Evolutionary conservation across 2,113 vertebrate genomes (phyloP).

Genomic region (Hyperopisus bebe): DNA sequence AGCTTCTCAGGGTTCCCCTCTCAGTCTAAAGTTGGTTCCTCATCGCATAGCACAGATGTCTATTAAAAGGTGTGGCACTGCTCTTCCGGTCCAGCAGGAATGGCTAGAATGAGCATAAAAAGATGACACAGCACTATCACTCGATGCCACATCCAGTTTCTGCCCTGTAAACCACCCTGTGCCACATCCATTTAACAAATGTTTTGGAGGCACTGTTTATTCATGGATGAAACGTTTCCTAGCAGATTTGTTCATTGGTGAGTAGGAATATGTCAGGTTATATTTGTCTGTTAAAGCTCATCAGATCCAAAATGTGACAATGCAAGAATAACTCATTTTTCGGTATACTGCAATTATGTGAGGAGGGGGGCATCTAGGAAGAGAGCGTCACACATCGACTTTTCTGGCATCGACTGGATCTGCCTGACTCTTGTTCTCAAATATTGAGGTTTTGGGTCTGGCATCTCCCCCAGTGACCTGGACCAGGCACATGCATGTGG

Average conservation of each 20-base stretch:
- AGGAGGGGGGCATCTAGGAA: not conserved
- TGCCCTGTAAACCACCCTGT: not conserved
- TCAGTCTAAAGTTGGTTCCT: slow-evolving; percentile 15
- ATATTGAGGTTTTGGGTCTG: not conserved
- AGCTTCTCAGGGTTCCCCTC: not conserved
- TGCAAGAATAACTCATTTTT: not conserved
- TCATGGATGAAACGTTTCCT: not conserved
- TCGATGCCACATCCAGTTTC: not conserved
- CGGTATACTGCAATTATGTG: not conserved
- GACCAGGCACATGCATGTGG: not conserved
- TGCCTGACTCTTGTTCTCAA: not conserved
- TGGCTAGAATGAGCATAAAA: not conserved
- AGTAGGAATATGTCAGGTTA: not conserved
- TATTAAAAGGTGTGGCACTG: not conserved
- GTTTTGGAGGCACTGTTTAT: not conserved
- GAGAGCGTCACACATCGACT: not conserved
- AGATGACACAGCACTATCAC: not conserved
- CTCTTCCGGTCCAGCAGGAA: not conserved
- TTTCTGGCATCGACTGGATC: not conserved
- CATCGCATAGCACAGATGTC: not conserved
- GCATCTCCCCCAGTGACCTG: not conserved
- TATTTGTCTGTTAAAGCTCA: not conserved
- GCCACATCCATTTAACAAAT: not conserved
- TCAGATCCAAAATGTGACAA: not conserved
- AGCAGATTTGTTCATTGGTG: not conserved